A percentile compares a stretch with the other conserved stretches of the same genome.
These are phyloP conservation scores for Ciconia stormi DNA, from an alignment of 2,113 vertebrate species.

Conservation along the genomic window DNA sequence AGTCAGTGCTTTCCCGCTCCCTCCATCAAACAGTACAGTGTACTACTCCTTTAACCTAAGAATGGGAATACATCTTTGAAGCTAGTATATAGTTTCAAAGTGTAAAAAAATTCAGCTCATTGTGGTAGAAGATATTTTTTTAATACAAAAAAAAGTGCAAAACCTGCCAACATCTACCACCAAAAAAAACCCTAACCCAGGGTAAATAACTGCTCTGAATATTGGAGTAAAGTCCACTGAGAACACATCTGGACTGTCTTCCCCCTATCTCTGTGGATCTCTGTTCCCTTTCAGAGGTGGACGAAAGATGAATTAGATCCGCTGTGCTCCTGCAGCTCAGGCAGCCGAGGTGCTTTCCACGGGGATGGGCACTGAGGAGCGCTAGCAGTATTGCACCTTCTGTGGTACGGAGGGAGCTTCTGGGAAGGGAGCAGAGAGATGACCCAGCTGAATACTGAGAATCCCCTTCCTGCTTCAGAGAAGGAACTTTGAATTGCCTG, in stretches of 20 bases:
- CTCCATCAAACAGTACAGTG: background rate
- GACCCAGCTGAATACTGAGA: background rate
- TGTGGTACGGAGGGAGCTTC: background rate
- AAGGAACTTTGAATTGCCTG: background rate
- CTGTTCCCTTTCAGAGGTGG: background rate
- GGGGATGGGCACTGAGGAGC: fast-evolving
- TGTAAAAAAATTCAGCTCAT: background rate
- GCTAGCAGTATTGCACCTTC: background rate
- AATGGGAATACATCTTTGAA: background rate
- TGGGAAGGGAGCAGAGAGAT: background rate
- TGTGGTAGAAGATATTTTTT: background rate
- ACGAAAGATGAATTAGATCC: background rate
- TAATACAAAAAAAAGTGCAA: background rate
- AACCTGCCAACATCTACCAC: background rate
- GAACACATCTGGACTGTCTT: background rate
- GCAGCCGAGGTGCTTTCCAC: background rate
- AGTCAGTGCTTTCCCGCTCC: background rate
- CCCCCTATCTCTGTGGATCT: background rate
- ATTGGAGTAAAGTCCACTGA: background rate
- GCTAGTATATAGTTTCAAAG: background rate
- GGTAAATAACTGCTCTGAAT: background rate
- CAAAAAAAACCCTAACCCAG: background rate
- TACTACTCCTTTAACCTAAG: background rate
- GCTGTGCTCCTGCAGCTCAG: background rate
- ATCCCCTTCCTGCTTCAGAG: background rate